Percentiles rank a stretch among this genome's conserved stretches.
phyloP scores from a whole-genome alignment of 92 coral and sea anemone species.

The Porites rus region DNA sequence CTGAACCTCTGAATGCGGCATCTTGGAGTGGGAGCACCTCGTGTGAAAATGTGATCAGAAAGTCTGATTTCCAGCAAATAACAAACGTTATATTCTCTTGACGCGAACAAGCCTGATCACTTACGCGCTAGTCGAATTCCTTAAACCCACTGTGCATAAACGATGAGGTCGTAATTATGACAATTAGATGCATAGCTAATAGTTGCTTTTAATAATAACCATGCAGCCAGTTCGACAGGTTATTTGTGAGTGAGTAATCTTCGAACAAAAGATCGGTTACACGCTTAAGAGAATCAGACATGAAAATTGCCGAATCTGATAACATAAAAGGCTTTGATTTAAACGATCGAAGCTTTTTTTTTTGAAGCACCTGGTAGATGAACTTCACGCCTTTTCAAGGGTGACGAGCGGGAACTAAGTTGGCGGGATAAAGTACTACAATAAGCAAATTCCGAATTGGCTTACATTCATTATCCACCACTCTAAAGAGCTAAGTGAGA shows the following conservation, averaged over 20 bases:
- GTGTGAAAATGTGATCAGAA: not conserved
- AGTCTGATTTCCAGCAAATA: not conserved
- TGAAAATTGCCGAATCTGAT: constrained; percentile 1
- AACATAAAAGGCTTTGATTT: not conserved
- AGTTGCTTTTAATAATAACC: not conserved
- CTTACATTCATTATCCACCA: no score
- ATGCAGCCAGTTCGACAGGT: not conserved
- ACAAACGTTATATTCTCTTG: not conserved
- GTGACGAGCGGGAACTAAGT: not conserved
- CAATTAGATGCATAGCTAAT: not conserved
- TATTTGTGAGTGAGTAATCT: not conserved
- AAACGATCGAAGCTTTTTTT: not conserved
- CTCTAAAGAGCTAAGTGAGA: no score
- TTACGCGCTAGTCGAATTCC: constrained; percentile 16
- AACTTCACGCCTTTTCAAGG: not conserved
- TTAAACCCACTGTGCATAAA: constrained; percentile 37
- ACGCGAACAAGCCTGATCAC: constrained; percentile 18
- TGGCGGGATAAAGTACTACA: not conserved
- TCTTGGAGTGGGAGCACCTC: not conserved
- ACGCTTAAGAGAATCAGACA: not conserved
- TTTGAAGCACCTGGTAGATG: constrained; percentile 9
- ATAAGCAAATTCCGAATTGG: no score
- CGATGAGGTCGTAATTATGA: constrained; percentile 22
- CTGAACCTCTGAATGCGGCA: not conserved
- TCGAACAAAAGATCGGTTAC: not conserved